Evolutionary conservation across 2,888 invertebrate species (phyloP).

Genomic region (Chrysodeixis includens): DNA sequence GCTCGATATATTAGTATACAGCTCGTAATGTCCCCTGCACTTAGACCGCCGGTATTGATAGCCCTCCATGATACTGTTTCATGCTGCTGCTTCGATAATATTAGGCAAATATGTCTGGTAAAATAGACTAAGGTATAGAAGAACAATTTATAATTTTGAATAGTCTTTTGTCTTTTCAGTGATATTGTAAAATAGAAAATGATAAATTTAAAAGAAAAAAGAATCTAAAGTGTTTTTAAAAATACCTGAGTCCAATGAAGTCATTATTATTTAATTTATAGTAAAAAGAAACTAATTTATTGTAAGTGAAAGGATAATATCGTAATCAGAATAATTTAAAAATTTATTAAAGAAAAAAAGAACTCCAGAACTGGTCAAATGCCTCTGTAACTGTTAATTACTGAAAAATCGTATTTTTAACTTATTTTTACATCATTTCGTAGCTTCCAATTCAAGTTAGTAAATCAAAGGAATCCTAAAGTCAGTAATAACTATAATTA

Average conservation of each 20-base stretch:
- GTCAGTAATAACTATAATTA: constrained; percentile 22
- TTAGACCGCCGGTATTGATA: constrained; percentile 73
- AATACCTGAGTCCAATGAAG: no score
- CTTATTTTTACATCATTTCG: constrained; percentile 13
- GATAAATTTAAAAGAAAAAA: no score
- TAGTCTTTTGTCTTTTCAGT: background rate
- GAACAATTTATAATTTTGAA: background rate
- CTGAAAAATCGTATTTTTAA: no score
- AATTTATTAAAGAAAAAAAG: no score
- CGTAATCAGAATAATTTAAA: no score
- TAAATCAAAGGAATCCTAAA: constrained; percentile 18
- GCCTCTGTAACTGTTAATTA: no score
- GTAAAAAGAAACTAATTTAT: no score
- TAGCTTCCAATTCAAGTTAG: constrained; percentile 19
- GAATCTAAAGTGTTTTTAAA: no score
- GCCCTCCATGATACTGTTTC: constrained; percentile 62
- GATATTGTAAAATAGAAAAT: background rate
- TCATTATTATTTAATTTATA: no score
- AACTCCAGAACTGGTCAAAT: no score
- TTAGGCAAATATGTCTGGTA: constrained; percentile 44
- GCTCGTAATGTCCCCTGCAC: constrained; percentile 75
- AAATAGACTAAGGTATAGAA: no score
- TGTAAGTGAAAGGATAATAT: no score
- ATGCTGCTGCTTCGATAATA: constrained; percentile 59
- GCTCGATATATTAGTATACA: constrained; percentile 76